These are phyloP conservation scores for Epizoanthus scotinus DNA, from an alignment of 92 coral and sea anemone genomes.

Conservation along the genomic window DNA sequence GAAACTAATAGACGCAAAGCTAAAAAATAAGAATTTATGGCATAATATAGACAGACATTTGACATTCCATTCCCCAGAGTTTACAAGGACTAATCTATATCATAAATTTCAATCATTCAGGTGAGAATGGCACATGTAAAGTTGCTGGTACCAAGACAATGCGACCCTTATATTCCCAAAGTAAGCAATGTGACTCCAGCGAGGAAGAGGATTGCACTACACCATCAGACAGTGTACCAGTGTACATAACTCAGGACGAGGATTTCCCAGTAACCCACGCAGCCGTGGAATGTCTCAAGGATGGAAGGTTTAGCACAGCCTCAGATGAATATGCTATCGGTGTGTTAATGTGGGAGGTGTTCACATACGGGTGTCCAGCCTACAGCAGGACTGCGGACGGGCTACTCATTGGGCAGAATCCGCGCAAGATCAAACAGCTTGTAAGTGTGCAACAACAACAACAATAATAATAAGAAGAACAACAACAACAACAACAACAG, in stretches of 20 bases:
- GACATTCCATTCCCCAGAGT: no score
- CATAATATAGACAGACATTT: no score
- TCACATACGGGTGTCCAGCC: conserved; percentile 18
- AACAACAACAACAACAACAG: no score
- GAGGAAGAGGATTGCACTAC: background rate
- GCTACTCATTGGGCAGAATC: background rate
- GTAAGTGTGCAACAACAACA: background rate
- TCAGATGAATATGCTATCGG: conserved; percentile 19
- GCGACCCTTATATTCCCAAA: background rate
- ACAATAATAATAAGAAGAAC: background rate
- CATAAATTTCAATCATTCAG: background rate
- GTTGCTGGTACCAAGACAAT: conserved; percentile 5
- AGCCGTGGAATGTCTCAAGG: conserved; percentile 7
- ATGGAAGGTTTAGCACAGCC: conserved; percentile 3
- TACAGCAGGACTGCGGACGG: background rate
- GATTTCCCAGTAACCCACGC: conserved; percentile 36
- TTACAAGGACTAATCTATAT: no score
- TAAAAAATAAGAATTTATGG: no score
- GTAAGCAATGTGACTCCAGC: background rate
- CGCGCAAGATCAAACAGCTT: background rate
- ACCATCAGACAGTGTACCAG: background rate
- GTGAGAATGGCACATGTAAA: background rate
- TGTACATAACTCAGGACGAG: background rate
- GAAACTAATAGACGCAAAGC: no score
- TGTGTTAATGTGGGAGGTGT: conserved; percentile 28